Base-by-base conservation (phyloP, 2,888 invertebrate species). In the Tuberolachnus salignus region DNA sequence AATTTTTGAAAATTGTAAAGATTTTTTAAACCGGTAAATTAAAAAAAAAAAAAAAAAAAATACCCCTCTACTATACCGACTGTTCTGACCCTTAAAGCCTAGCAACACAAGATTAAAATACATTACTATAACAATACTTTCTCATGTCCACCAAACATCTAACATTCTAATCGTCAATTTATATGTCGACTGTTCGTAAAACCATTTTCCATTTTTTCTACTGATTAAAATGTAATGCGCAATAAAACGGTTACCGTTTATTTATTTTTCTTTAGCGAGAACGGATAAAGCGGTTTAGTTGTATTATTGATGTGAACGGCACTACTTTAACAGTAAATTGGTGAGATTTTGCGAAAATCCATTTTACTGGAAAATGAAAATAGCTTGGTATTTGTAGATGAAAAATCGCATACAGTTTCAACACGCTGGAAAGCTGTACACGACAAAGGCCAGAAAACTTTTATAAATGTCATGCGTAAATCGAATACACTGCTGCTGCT, bases 341-440 rank as follows among this genome's bases (percentile, higher is more conserved):
- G 70, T 23, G 44, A 16, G 59, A 46, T 59, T 72, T 61, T 13
- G 46, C n/a, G 10, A 72, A 72, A 72, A 72, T 59, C 46, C n/a
- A 61, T 72, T 72, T 61, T 46, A 59, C 61, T 23, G 49, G 72
- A 57, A 71, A 71, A 59, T 61, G 23, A 59, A 46, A 72, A 72
- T 34, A 51, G 51, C 53, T 53, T 34, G 34, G 51, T 51, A 34
- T 23, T 53, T 9, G 19, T 53, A 19, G 34, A 51, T 19, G 42
- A 53, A 51, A 69, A 69, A 51, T 34, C n/a, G 34, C 23, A 49
- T 8, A 19, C n/a, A 53, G 34, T 69, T 53, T 69, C 19, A 34
- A 13, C 53, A 3, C 46, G n/a, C 8, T n/a, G 23, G 26, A 11
- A 67, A 67, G n/a, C 67, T 51, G 51, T 69, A 19, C 34, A 53